Percentiles rank a stretch among this genome's conserved stretches.
Evolutionary conservation across 1,140 invertebrate genomes (phyloP).

Genomic region (Ladona fulva): DNA sequence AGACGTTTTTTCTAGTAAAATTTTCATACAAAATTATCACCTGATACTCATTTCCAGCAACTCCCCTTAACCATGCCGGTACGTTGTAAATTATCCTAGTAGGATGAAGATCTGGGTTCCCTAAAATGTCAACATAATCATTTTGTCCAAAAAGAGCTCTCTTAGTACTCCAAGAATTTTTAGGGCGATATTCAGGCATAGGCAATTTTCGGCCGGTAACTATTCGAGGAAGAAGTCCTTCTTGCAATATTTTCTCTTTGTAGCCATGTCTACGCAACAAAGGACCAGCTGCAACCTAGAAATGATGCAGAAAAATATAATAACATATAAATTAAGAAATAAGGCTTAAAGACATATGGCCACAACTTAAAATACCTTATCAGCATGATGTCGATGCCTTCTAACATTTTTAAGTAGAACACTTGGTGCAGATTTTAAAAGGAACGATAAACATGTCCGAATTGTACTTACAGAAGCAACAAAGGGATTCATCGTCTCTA

Average conservation of each 20-base stretch:
- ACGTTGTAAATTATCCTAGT: conserved; percentile 71
- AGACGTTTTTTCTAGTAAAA: too few relatives aligned
- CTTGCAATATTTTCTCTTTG: conserved; percentile 51
- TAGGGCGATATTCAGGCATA: conserved; percentile 61
- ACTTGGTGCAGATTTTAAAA: not conserved
- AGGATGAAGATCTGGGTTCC: conserved; percentile 70
- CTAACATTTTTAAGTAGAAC: conserved; percentile 20
- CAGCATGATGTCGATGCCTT: conserved; percentile 54
- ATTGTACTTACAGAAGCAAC: not conserved
- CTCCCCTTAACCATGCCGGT: conserved; percentile 76
- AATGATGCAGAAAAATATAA: not conserved
- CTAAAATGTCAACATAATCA: conserved; percentile 93
- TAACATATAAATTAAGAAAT: not conserved
- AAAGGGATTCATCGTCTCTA: not conserved
- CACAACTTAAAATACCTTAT: conserved; percentile 40
- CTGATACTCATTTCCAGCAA: conserved; percentile 79
- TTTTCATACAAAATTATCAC: too few relatives aligned
- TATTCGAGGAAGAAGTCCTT: conserved; percentile 56
- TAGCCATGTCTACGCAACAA: conserved; percentile 59
- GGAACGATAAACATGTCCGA: not conserved
- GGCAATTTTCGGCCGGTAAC: conserved; percentile 37
- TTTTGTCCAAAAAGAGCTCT: conserved; percentile 87
- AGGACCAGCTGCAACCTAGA: conserved; percentile 38
- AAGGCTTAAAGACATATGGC: not conserved
- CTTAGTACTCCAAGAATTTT: conserved; percentile 61